These are phyloP conservation scores for Egretta garzetta DNA, from an alignment of 2,113 vertebrate genomes.

Conservation along the genomic window DNA sequence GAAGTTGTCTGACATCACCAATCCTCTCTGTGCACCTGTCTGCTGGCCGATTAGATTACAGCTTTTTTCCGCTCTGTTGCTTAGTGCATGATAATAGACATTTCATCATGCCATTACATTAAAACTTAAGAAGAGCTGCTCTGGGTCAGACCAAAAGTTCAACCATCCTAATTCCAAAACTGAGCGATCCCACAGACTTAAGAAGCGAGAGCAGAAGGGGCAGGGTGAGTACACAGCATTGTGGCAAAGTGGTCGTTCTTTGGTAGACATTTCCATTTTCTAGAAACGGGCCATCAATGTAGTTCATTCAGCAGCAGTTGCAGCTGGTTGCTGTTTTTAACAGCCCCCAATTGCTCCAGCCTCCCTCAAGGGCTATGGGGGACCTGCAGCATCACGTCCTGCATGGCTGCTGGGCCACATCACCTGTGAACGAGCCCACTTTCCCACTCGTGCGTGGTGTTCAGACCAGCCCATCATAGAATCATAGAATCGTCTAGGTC, in stretches of 20 bases:
- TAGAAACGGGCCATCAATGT: not conserved
- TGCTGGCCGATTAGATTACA: not conserved
- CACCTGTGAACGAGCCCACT: not conserved
- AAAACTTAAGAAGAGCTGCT: not conserved
- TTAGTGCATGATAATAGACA: not conserved
- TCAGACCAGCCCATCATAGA: not conserved
- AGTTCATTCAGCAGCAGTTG: not conserved
- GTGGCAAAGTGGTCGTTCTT: not conserved
- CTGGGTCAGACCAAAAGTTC: not conserved
- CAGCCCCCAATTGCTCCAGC: not conserved
- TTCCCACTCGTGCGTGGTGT: not conserved
- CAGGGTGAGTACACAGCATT: not conserved
- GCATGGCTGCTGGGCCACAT: not conserved
- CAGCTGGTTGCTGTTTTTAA: not conserved
- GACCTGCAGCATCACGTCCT: not conserved
- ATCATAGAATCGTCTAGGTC: no score
- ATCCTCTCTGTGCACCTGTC: not conserved
- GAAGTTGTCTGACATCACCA: constrained; percentile 37
- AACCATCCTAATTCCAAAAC: not conserved
- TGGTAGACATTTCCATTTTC: not conserved
- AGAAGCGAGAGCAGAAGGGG: not conserved
- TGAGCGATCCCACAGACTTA: not conserved
- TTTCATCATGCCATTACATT: constrained; percentile 9
- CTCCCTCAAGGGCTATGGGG: not conserved
- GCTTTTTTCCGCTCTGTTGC: not conserved